Evolutionary conservation across 2,113 vertebrate species (phyloP).

Genomic region (Nesoenas mayeri): DNA sequence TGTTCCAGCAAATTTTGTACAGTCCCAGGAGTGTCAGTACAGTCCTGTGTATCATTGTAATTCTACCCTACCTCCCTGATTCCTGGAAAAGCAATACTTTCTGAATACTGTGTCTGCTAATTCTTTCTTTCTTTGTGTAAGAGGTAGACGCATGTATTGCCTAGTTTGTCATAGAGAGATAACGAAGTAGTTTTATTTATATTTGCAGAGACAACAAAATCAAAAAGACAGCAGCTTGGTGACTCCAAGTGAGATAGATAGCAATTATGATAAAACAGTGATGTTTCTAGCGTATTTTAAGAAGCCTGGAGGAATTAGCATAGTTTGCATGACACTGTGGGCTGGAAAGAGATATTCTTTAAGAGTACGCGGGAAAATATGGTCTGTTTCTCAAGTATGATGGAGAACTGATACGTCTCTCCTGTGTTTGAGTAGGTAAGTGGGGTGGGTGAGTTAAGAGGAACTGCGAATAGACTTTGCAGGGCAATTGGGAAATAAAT

Average conservation of each 20-base stretch:
- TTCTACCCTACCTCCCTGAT: background rate
- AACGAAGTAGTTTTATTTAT: background rate
- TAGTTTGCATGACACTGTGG: background rate
- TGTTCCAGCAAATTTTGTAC: background rate
- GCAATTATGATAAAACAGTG: conserved; percentile 34
- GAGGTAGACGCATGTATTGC: background rate
- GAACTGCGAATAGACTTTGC: background rate
- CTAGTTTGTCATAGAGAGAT: background rate
- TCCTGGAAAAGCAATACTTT: background rate
- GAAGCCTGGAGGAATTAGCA: background rate
- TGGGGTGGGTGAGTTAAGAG: background rate
- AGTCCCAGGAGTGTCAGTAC: background rate
- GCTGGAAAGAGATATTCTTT: background rate
- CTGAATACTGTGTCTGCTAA: background rate
- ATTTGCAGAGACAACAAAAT: background rate
- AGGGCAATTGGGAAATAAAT: background rate
- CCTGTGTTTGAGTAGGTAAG: background rate
- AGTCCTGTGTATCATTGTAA: background rate
- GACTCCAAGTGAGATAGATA: background rate
- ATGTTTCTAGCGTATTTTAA: background rate
- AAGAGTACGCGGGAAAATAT: background rate
- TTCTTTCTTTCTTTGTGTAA: background rate
- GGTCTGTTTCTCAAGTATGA: background rate
- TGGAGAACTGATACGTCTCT: background rate
- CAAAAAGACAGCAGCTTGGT: background rate